Evolutionary conservation across 2,113 vertebrate genomes (phyloP).

Genomic region (Galeopterus variegatus): DNA sequence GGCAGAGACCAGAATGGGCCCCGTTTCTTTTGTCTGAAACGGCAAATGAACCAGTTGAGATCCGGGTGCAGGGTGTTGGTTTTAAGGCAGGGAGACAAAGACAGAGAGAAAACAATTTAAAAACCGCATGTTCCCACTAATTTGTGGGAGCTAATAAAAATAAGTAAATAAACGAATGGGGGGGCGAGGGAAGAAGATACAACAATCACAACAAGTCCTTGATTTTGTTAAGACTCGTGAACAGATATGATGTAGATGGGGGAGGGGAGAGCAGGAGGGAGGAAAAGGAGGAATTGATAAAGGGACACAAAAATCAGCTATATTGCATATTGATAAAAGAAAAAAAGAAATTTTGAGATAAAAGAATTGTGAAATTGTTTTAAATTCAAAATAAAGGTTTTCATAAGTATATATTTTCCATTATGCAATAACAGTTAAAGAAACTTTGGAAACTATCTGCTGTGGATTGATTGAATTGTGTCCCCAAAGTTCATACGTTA

Average conservation of each 20-base stretch:
- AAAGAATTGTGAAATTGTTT: neutral
- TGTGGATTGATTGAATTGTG: no score
- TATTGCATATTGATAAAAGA: no score
- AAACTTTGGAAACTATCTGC: neutral
- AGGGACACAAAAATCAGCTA: no score
- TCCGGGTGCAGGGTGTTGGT: neutral
- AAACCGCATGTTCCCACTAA: neutral
- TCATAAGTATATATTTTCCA: neutral
- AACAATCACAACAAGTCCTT: no score
- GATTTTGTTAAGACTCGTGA: no score
- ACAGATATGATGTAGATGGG: no score
- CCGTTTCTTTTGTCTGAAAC: neutral
- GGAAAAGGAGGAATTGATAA: no score
- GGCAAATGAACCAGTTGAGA: neutral
- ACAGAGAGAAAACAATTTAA: neutral
- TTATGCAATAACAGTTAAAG: neutral
- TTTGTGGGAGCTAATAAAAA: no score
- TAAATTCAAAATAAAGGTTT: conserved; percentile 32
- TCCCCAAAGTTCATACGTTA: no score
- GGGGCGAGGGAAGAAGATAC: no score
- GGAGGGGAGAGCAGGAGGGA: no score
- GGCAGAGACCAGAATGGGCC: neutral
- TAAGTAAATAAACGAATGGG: no score
- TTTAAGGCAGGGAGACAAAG: neutral
- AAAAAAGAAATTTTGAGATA: neutral